Evolutionary conservation across 2,797 vertebrate species (phyloP).

Genomic region (Onychomys arenicola): DNA sequence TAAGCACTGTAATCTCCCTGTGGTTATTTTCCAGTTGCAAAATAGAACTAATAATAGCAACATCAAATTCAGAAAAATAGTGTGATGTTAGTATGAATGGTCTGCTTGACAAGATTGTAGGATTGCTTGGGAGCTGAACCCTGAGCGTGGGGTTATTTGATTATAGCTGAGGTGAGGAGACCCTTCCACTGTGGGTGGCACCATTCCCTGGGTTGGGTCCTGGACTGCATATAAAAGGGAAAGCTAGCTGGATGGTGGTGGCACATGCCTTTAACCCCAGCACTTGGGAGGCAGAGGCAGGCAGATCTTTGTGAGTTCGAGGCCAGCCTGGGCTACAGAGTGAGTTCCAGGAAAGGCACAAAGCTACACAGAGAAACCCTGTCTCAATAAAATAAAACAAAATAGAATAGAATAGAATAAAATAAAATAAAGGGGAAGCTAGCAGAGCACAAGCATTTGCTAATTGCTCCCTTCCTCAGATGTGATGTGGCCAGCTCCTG

Average conservation of each 20-base stretch:
- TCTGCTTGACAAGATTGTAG: neutral
- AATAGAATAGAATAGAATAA: too few relatives aligned
- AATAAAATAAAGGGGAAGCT: too few relatives aligned
- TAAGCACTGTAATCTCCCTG: neutral
- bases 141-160: neutral
- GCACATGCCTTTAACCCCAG: too few relatives aligned
- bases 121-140: neutral
- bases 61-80: neutral
- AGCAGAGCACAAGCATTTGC: neutral
- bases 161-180: neutral
- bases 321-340: too few relatives aligned
- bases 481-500: neutral
- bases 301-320: too few relatives aligned
- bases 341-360: too few relatives aligned
- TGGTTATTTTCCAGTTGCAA: neutral
- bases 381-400: too few relatives aligned
- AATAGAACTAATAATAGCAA: neutral
- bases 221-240: neutral
- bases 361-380: too few relatives aligned
- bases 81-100: too few relatives aligned
- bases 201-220: neutral
- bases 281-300: too few relatives aligned
- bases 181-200: neutral
- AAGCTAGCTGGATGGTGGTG: too few relatives aligned
- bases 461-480: neutral